Percentiles rank a stretch among this genome's conserved stretches.
phyloP scores from a whole-genome alignment of 2,888 invertebrate species.

The Balanococcus diminutus region DNA sequence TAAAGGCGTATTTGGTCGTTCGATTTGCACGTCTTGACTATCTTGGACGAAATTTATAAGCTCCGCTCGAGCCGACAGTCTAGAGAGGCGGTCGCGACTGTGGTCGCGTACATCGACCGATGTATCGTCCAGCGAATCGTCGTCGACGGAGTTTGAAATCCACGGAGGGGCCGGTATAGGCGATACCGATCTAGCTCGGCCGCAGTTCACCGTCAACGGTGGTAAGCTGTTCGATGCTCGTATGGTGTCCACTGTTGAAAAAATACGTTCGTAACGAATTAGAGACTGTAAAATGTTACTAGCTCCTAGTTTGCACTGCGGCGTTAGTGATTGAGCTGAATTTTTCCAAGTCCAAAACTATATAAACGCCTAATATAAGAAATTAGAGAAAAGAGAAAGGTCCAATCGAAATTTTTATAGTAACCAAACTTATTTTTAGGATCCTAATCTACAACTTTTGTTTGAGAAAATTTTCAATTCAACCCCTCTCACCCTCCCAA shows the following conservation, averaged over 20 bases:
- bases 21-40: not conserved
- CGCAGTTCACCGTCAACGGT: not conserved
- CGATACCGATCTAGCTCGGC: conserved; percentile 26
- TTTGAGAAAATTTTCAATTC: too few relatives aligned
- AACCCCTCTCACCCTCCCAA: too few relatives aligned
- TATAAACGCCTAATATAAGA: too few relatives aligned
- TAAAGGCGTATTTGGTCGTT: conserved; percentile 38
- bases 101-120: not conserved
- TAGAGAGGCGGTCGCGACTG: not conserved
- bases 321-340: too few relatives aligned
- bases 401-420: too few relatives aligned
- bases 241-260: not conserved
- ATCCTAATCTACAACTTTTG: too few relatives aligned
- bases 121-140: conserved; percentile 36
- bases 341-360: too few relatives aligned
- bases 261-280: not conserved
- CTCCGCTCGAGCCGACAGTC: not conserved
- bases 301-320: too few relatives aligned
- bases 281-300: not conserved
- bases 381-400: too few relatives aligned
- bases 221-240: not conserved
- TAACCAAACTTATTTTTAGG: too few relatives aligned
- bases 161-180: not conserved
- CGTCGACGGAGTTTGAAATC: conserved; percentile 33
- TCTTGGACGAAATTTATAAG: not conserved